phyloP scores from a whole-genome alignment of 2,888 invertebrate species.

The Luffia ferchaultella region DNA sequence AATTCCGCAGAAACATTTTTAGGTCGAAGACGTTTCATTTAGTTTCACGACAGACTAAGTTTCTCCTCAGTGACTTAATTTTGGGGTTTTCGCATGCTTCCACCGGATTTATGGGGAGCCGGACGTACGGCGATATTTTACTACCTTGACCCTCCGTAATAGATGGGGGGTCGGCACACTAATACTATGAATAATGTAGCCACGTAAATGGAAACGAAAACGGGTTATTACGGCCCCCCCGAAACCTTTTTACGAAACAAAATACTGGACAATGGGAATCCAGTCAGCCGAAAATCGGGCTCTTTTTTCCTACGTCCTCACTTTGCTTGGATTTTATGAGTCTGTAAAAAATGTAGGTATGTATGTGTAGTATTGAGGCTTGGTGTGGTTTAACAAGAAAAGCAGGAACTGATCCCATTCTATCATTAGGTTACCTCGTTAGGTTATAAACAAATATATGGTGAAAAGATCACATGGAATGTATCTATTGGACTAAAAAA shows the following conservation, averaged over 20 bases:
- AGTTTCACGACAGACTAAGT: background rate
- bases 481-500: too few relatives aligned
- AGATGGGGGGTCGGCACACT: background rate
- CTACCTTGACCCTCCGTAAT: background rate
- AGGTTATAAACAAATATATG: too few relatives aligned
- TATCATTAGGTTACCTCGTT: too few relatives aligned
- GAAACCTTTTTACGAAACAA: background rate
- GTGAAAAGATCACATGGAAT: too few relatives aligned
- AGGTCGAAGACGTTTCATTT: background rate
- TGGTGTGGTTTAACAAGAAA: too few relatives aligned
- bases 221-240: background rate
- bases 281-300: background rate
- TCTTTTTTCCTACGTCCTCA: too few relatives aligned
- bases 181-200: background rate
- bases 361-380: too few relatives aligned
- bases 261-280: background rate
- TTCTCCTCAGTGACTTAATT: background rate
- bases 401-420: too few relatives aligned
- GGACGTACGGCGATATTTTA: background rate
- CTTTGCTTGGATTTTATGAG: too few relatives aligned
- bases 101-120: background rate
- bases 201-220: background rate
- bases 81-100: background rate
- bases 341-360: too few relatives aligned
- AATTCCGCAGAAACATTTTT: too few relatives aligned